These are phyloP conservation scores for Chiloscyllium punctatum DNA, from an alignment of 2,797 vertebrate species.

Conservation along the genomic window DNA sequence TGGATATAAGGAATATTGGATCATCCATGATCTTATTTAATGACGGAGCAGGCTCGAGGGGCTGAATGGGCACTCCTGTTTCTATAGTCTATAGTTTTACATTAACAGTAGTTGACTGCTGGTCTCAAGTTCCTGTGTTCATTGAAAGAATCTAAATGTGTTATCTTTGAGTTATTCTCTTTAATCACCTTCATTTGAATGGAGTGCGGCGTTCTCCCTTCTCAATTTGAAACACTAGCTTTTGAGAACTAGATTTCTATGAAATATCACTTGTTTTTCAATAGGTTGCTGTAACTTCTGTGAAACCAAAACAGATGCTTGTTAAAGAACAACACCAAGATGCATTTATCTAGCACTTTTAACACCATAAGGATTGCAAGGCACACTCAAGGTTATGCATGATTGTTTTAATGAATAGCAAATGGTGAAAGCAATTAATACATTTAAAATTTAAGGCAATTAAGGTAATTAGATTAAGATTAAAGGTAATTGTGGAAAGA, in stretches of 20 bases:
- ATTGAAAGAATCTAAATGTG: not conserved
- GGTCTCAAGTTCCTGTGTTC: not conserved
- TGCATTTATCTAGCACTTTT: not conserved
- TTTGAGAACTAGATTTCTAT: not conserved
- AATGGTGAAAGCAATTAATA: not conserved
- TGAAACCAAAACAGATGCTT: not conserved
- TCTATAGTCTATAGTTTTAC: not conserved
- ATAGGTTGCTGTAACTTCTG: not conserved
- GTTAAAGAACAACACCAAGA: not conserved
- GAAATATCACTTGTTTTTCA: not conserved
- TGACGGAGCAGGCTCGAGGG: too few relatives aligned
- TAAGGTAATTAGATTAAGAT: not conserved
- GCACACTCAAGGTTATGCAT: not conserved
- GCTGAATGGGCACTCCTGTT: too few relatives aligned
- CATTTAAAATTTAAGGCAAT: not conserved
- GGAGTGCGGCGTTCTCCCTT: not conserved
- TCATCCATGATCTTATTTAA: too few relatives aligned
- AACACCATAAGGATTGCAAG: not conserved
- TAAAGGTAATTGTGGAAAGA: not conserved
- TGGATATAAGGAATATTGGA: too few relatives aligned
- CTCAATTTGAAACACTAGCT: not conserved
- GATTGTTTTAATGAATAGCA: not conserved
- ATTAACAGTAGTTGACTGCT: not conserved
- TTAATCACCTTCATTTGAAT: not conserved
- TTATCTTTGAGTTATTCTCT: not conserved